phyloP scores from a whole-genome alignment of 2,888 invertebrate species.

The Hemithea aestivaria region DNA sequence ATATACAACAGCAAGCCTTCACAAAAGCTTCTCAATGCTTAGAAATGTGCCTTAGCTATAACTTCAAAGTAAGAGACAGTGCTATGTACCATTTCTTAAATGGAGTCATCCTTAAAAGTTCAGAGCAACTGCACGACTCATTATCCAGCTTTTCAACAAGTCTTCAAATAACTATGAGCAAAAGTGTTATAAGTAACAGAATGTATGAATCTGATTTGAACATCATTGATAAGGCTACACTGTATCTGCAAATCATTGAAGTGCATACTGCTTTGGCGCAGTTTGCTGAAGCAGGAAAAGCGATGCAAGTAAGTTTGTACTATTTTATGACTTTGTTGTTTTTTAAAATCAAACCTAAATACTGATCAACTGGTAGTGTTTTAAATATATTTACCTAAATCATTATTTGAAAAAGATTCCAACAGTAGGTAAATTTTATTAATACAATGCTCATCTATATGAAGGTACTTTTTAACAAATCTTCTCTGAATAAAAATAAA shows the following conservation, averaged over 20 bases:
- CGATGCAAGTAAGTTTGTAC: conserved; percentile 82
- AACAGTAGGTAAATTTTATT: too few species aligned
- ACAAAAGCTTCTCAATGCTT: conserved; percentile 90
- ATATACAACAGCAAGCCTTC: conserved; percentile 84
- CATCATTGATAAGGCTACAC: conserved; percentile 88
- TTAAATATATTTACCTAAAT: too few species aligned
- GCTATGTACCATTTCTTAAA: conserved; percentile 93
- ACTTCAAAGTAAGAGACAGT: conserved; percentile 94
- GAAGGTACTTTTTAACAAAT: too few species aligned
- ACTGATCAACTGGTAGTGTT: too few species aligned
- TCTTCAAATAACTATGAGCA: conserved; percentile 81
- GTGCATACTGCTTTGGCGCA: conserved; percentile 84
- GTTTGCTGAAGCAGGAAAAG: conserved; percentile 87
- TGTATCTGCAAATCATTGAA: conserved; percentile 92
- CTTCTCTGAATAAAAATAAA: too few species aligned
- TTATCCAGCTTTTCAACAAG: conserved; percentile 87
- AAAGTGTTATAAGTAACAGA: conserved; percentile 42
- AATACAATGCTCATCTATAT: too few species aligned
- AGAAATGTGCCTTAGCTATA: conserved; percentile 93
- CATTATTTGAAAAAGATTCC: too few species aligned
- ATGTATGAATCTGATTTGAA: conserved; percentile 71
- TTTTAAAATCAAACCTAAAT: too few species aligned
- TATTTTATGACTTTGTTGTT: too few species aligned
- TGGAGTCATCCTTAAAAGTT: conserved; percentile 89
- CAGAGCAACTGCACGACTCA: conserved; percentile 84